Conservation (phyloP, 2,888 invertebrate species). For the Tolmerus cingulatus region DNA sequence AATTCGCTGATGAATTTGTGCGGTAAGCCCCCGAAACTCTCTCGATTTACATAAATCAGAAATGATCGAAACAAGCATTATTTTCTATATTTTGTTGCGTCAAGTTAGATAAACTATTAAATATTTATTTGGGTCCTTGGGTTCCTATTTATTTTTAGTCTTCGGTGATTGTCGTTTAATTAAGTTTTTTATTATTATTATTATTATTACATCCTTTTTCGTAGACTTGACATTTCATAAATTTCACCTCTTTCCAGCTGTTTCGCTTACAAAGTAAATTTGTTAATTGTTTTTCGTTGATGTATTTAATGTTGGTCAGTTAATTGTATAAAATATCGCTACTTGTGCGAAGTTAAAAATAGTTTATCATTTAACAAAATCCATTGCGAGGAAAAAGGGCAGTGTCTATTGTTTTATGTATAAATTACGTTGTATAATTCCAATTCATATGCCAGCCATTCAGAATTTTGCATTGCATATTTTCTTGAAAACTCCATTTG, state of each 20-base stretch:
- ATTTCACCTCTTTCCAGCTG: conserved; percentile 37
- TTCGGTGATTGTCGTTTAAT: conserved; percentile 18
- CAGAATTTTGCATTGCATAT: neutral
- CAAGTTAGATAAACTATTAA: neutral
- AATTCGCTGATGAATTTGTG: conserved; percentile 95
- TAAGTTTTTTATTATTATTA: neutral
- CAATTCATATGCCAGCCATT: neutral
- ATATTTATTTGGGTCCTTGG: conserved; percentile 9
- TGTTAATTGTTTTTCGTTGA: neutral
- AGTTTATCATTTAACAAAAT: neutral
- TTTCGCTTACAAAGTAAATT: neutral
- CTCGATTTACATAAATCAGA: conserved; percentile 26
- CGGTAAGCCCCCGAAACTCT: conserved; percentile 75
- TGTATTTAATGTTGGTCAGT: neutral
- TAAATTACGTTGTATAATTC: neutral
- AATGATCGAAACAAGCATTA: conserved; percentile 3
- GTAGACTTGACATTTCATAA: conserved; percentile 40
- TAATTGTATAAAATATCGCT: neutral
- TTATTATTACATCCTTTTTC: conserved; percentile 18
- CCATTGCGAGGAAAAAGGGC: neutral
- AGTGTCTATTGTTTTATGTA: neutral
- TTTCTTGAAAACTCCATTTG: neutral
- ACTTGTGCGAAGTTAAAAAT: neutral
- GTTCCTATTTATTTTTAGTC: conserved; percentile 23
- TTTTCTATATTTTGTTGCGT: conserved; percentile 27